Conservation (phyloP, 2,113 vertebrate species). For the Elephas maximus region DNA sequence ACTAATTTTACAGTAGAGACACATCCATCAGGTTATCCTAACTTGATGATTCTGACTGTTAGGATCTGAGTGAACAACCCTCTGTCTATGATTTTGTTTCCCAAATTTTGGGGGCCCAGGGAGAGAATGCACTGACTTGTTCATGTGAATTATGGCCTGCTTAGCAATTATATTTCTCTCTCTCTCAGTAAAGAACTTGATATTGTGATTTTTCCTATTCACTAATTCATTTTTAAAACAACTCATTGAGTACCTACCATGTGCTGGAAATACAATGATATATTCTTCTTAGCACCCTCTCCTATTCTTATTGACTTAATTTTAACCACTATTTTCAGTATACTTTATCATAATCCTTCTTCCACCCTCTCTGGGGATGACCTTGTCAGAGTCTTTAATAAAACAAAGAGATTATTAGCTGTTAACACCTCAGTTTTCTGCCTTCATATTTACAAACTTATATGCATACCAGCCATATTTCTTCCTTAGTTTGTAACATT, state of each 20-base stretch:
- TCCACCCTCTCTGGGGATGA: not conserved
- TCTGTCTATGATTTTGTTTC: not conserved
- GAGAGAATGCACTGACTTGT: not conserved
- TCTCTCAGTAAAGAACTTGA: not conserved
- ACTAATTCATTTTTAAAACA: not conserved
- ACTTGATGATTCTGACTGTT: not conserved
- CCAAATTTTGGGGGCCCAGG: not conserved
- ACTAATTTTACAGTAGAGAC: not conserved
- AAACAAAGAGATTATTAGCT: not conserved
- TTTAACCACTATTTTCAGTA: not conserved
- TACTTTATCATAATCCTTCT: not conserved
- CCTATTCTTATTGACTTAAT: not conserved
- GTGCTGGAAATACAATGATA: not conserved
- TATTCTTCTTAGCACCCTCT: not conserved
- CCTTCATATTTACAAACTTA: not conserved
- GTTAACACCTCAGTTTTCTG: not conserved
- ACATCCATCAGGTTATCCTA: not conserved
- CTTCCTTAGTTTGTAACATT: not conserved
- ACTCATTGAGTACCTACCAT: no score
- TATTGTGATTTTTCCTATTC: not conserved
- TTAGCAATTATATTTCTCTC: not conserved
- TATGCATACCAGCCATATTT: not conserved
- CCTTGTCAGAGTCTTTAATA: not conserved
- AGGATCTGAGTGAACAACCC: not conserved
- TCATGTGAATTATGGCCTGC: not conserved